phyloP scores from a whole-genome alignment of 2,113 vertebrate genomes.

The Thamnaconus septentrionalis region DNA sequence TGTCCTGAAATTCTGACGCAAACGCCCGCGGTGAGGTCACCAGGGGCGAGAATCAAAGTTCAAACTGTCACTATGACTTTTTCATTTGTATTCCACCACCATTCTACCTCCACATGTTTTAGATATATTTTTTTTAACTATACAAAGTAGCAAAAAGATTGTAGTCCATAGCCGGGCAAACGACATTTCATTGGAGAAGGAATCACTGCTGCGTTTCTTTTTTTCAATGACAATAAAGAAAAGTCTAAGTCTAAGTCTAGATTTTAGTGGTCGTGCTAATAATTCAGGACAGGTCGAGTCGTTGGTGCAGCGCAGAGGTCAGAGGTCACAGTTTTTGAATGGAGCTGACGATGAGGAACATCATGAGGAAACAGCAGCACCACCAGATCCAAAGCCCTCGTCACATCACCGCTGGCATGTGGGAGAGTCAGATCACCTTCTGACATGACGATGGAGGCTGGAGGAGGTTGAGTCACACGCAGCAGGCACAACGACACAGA shows the following conservation, averaged over 20 bases:
- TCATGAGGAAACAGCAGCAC: slow-evolving; percentile 18
- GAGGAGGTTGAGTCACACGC: slow-evolving; percentile 32
- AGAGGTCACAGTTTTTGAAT: slow-evolving; percentile 23
- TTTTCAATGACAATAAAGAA: background rate
- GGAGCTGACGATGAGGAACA: slow-evolving; percentile 1
- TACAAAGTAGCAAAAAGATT: no score
- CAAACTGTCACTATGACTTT: background rate
- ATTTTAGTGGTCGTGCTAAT: slow-evolving; percentile 5
- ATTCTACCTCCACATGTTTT: background rate
- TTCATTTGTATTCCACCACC: background rate
- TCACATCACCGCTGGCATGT: background rate
- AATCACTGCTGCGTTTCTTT: no score
- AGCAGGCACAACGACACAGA: slow-evolving; percentile 58
- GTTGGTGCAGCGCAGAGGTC: slow-evolving; percentile 21
- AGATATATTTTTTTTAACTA: no score
- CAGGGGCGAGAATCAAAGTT: background rate
- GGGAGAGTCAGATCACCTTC: background rate
- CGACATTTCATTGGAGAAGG: background rate
- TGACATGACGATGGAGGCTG: slow-evolving; percentile 32
- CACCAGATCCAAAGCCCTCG: background rate
- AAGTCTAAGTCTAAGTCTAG: background rate
- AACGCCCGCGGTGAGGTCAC: background rate
- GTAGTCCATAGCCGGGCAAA: background rate
- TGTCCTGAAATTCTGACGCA: slow-evolving; percentile 31
- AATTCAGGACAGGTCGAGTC: slow-evolving; percentile 46